These are phyloP conservation scores for Sebastes hopkinsi DNA, from an alignment of 2,797 vertebrate species.

Conservation along the genomic window DNA sequence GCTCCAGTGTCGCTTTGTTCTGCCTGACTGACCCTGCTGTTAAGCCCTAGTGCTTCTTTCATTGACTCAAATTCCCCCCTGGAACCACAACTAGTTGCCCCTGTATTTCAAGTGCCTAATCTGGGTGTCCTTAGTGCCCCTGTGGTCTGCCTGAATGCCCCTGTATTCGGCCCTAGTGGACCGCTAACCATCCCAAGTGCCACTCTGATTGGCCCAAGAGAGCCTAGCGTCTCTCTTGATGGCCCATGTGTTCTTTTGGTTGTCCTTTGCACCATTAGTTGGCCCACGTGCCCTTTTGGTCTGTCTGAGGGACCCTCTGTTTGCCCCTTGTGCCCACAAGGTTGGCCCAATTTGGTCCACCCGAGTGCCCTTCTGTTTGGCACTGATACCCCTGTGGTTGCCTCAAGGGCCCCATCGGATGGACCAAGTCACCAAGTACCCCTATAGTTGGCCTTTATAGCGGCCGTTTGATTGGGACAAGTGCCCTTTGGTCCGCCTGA, in stretches of 20 bases:
- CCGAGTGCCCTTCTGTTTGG: not conserved
- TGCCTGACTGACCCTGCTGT: not conserved
- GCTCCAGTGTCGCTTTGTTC: not conserved
- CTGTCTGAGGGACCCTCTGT: not conserved
- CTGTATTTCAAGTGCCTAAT: not conserved
- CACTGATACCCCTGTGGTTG: not conserved
- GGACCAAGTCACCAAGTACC: not conserved
- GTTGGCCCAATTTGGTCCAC: not conserved
- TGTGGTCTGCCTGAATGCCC: not conserved
- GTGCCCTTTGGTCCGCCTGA: not conserved
- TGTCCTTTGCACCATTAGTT: not conserved
- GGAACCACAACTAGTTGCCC: not conserved
- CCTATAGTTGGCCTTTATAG: not conserved
- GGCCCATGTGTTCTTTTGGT: rapidly evolving
- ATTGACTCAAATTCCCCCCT: not conserved
- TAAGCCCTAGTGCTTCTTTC: rapidly evolving
- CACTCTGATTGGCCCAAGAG: not conserved
- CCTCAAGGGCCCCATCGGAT: not conserved
- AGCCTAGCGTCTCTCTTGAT: not conserved
- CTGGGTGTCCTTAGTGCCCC: not conserved
- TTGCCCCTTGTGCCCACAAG: not conserved
- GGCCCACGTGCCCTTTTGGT: not conserved
- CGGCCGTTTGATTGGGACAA: not conserved
- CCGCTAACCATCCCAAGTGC: rapidly evolving
- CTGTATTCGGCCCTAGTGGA: too few species aligned